A percentile compares a stretch with the other conserved stretches of the same genome.
These are phyloP conservation scores for Eufriesea mexicana DNA, from an alignment of 1,140 invertebrate species.

Conservation along the genomic window DNA sequence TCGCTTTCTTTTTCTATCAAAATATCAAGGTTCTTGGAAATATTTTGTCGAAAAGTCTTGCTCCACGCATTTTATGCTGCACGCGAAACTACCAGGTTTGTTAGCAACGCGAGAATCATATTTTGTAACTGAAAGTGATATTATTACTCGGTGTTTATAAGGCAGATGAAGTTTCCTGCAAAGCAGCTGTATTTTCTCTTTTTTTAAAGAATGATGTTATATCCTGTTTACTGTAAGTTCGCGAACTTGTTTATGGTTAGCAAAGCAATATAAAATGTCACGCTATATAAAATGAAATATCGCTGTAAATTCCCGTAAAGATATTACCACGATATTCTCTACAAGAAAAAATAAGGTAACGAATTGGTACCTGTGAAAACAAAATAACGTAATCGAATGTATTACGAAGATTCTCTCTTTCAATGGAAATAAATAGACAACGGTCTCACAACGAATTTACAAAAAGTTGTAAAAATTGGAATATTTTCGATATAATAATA, in stretches of 20 bases:
- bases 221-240: too few relatives aligned
- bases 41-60: background rate
- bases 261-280: too few relatives aligned
- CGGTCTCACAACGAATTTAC: too few relatives aligned
- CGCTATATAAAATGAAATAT: background rate
- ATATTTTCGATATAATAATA: too few relatives aligned
- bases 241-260: background rate
- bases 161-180: background rate
- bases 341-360: too few relatives aligned
- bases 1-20: background rate
- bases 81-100: background rate
- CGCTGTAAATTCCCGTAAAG: too few relatives aligned
- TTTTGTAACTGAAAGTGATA: background rate
- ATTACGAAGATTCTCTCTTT: too few relatives aligned
- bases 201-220: background rate
- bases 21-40: background rate
- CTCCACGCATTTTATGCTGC: background rate
- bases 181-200: background rate
- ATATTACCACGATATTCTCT: too few relatives aligned
- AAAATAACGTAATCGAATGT: too few relatives aligned
- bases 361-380: too few relatives aligned
- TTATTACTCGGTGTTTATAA: background rate
- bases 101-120: background rate
- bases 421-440: too few relatives aligned
- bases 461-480: too few relatives aligned